phyloP scores from a whole-genome alignment of 2,797 vertebrate genomes.

The Fratercula arctica region DNA sequence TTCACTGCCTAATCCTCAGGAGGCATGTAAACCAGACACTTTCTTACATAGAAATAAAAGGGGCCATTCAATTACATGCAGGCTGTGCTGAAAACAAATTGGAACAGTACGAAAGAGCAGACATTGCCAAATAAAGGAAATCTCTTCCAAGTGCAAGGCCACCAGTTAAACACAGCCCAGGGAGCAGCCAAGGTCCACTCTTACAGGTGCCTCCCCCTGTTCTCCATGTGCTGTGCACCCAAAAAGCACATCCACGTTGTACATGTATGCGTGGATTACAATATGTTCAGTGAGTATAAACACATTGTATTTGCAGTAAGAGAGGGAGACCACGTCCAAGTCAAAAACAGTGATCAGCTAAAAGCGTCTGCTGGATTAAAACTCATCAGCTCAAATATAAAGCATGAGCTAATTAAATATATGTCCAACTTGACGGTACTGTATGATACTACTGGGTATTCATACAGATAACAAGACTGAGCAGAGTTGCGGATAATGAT shows the following conservation, averaged over 20 bases:
- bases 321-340: not conserved
- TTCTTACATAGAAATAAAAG: constrained; percentile 48
- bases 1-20: constrained; percentile 56
- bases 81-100: constrained; percentile 46
- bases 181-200: not conserved
- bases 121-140: constrained; percentile 25
- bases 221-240: fast-evolving
- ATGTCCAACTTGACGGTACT: not conserved
- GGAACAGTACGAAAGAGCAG: not conserved
- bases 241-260: not conserved
- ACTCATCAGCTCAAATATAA: constrained; percentile 1
- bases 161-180: not conserved
- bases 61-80: constrained; percentile 18
- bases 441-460: not conserved
- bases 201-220: not conserved
- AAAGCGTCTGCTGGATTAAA: constrained; percentile 26
- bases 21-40: constrained; percentile 45
- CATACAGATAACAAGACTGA: not conserved
- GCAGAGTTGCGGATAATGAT: not conserved
- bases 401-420: constrained; percentile 10
- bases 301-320: not conserved
- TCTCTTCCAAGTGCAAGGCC: not conserved
- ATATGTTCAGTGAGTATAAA: not conserved
- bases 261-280: fast-evolving
- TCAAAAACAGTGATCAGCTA: not conserved